phyloP scores from a whole-genome alignment of 2,888 invertebrate species.

The Tetranychus piercei region DNA sequence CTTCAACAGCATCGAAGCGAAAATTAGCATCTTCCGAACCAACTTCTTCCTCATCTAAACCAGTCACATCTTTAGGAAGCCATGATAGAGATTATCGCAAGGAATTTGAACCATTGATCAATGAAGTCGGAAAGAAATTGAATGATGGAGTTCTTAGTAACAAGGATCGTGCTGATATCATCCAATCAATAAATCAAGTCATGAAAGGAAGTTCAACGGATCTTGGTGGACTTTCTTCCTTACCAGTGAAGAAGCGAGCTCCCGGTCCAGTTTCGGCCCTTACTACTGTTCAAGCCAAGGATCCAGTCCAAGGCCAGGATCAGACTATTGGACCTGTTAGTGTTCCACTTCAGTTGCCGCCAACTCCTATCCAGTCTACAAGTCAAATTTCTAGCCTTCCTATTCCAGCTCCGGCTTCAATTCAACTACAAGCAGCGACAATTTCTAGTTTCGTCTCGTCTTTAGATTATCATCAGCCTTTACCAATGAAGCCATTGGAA shows the following conservation, averaged over 20 bases:
- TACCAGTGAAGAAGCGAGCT: neutral
- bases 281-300: neutral
- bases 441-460: neutral
- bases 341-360: neutral
- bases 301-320: neutral
- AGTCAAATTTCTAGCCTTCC: neutral
- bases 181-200: slow-evolving; percentile 14
- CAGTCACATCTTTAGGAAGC: neutral
- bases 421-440: neutral
- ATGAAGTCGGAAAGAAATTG: slow-evolving; percentile 12
- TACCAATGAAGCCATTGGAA: neutral
- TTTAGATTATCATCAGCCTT: neutral
- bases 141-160: slow-evolving; percentile 6
- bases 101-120: slow-evolving; percentile 17
- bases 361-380: neutral
- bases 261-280: neutral
- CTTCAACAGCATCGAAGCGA: neutral
- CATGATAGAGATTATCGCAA: slow-evolving; percentile 19
- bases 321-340: neutral
- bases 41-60: neutral
- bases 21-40: neutral
- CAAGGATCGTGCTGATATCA: slow-evolving; percentile 15
- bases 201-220: neutral
- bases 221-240: neutral
- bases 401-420: neutral